Base-by-base conservation (phyloP, 64 coral and sea anemone species). In the Catalaphyllia jardinei region DNA sequence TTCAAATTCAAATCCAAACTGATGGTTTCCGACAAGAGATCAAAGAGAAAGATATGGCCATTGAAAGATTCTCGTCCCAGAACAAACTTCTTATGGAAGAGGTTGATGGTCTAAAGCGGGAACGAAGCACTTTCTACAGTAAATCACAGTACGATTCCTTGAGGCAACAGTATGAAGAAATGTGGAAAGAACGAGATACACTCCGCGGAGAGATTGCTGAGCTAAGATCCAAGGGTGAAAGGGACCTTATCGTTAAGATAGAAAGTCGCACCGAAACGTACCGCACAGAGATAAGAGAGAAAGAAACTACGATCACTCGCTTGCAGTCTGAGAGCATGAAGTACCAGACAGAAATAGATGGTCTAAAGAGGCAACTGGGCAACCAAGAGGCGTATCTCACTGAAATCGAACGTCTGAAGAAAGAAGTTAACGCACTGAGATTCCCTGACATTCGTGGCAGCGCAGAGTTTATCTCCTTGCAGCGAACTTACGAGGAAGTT, bases 211-310 rank as follows among this genome's bases (percentile, higher is more conserved):
- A 92, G 46, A 79, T 92, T 74, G 24, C 86, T 29, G 75, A 87
- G 46, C 38, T 55, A 16, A 92, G 88, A 39, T 71, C 82, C 25
- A 80, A 52, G 64, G 57, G 61, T 29, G 83, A 92, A 60, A 84
- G 86, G 29, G 86, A 92, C 24, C 16, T 78, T 1, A 78, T 83
- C 25, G 51, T 60, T 17, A 84, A 92, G 52, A 80, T 92, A 7
- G 91, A 92, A 62, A 88, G 76, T 27, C 91, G 91, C 35, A 75
- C 86, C 18, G 91, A 74, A 80, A 63, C 78, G 4, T 92, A 88
- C 62, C 73, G 86, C 18, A 92, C 86, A 14, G 91, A 92, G 29
- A 79, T 92, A 64, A 73, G 78, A 30, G 85, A 80, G 46, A 92
- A 92, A 28, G 84, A 92, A 8, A 22, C 60, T 4, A 73, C 79